Evolutionary conservation across 1,140 invertebrate genomes (phyloP).

Genomic region (Zaprionus ornatus): DNA sequence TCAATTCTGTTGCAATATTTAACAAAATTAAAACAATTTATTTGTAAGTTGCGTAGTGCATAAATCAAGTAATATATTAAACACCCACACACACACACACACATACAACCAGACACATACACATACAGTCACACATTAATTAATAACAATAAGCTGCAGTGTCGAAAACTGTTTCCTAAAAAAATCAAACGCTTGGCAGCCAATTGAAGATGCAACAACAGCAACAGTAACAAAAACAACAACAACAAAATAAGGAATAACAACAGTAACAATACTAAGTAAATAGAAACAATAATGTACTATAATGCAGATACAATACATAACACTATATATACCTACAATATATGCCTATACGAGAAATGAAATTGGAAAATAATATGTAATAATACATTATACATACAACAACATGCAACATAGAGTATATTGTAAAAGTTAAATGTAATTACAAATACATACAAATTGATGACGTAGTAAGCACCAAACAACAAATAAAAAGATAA

Average conservation of each 20-base stretch:
- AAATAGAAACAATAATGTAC: conserved; percentile 82
- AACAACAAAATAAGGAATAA: conserved; percentile 38
- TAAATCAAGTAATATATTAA: conserved; percentile 41
- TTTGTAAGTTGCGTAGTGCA: conserved; percentile 69
- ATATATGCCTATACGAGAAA: conserved; percentile 77
- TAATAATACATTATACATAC: conserved; percentile 34
- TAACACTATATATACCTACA: conserved; percentile 77
- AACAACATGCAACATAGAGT: conserved; percentile 59
- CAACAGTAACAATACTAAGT: conserved; percentile 78
- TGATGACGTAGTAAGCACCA: conserved; percentile 77
- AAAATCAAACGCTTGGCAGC: conserved; percentile 64
- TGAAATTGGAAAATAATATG: conserved; percentile 66
- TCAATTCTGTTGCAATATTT: conserved; percentile 75
- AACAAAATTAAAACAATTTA: conserved; percentile 36
- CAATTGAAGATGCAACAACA: conserved; percentile 40
- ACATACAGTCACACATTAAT: conserved; percentile 34
- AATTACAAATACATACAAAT: conserved; percentile 73
- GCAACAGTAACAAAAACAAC: conserved; percentile 48
- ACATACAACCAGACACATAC: conserved; percentile 20
- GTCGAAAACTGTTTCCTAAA: conserved; percentile 59
- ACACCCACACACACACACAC: neutral
- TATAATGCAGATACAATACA: conserved; percentile 80
- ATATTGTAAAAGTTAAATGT: conserved; percentile 77
- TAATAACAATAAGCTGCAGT: conserved; percentile 49
- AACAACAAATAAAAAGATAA: conserved; percentile 70